Percentiles rank a stretch among this genome's conserved stretches.
Conservation (phyloP, 1,140 invertebrate genomes). For the Aphidius gifuensis region DNA sequence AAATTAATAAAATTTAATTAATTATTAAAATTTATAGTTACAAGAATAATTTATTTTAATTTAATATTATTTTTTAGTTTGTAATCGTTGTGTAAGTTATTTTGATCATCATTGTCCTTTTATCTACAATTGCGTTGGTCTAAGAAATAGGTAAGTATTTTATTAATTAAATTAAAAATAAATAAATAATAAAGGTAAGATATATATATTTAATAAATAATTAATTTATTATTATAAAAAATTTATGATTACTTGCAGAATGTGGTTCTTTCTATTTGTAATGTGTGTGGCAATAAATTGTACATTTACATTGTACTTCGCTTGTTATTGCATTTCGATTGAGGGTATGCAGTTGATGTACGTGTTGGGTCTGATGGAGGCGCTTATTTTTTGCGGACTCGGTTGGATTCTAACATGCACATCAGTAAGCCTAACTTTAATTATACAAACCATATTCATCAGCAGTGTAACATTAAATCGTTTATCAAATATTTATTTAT, state of each 20-base stretch:
- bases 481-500: background rate
- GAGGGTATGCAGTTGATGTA: slow-evolving; percentile 83
- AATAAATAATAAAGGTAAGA: no score
- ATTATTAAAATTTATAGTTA: no score
- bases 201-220: slow-evolving; percentile 2
- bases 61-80: slow-evolving; percentile 54
- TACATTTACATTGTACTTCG: slow-evolving; percentile 83
- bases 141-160: slow-evolving; percentile 66
- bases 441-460: slow-evolving; percentile 66
- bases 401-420: slow-evolving; percentile 85
- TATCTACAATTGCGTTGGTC: slow-evolving; percentile 89
- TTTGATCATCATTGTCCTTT: slow-evolving; percentile 96
- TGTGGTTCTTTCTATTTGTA: slow-evolving; percentile 90
- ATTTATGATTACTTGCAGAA: slow-evolving; percentile 55
- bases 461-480: slow-evolving; percentile 56
- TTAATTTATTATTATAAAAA: slow-evolving; percentile 13
- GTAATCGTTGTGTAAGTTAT: slow-evolving; percentile 86
- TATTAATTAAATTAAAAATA: background rate
- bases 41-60: no score
- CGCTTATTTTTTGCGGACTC: slow-evolving; percentile 76
- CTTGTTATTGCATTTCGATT: slow-evolving; percentile 79
- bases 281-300: slow-evolving; percentile 82
- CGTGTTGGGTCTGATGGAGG: slow-evolving; percentile 76
- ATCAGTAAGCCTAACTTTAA: slow-evolving; percentile 65
- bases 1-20: no score